Percentiles rank a stretch among this genome's conserved stretches.
phyloP scores from a whole-genome alignment of 2,797 vertebrate species.

The Falco columbarius region DNA sequence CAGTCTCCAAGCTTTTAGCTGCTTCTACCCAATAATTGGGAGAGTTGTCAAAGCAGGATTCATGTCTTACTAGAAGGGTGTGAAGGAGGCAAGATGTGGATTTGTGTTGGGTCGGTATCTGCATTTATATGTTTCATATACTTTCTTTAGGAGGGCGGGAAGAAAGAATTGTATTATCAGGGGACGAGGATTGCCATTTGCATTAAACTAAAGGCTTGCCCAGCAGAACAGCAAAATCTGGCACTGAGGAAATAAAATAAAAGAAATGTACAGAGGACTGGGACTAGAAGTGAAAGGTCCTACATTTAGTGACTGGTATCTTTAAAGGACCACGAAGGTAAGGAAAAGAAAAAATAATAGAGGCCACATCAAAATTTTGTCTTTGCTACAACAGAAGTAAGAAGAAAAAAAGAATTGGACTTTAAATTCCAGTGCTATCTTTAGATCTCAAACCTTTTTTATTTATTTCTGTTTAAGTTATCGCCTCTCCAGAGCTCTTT shows the following conservation, averaged over 20 bases:
- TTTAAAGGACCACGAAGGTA: conserved; percentile 36
- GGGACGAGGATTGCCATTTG: conserved; percentile 49
- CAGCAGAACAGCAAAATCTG: conserved; percentile 58
- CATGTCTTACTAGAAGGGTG: background rate
- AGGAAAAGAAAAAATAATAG: background rate
- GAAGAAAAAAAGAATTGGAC: background rate
- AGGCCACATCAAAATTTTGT: conserved; percentile 4
- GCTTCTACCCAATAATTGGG: conserved; percentile 47
- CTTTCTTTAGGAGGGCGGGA: conserved; percentile 56
- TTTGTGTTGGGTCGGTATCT: conserved; percentile 37
- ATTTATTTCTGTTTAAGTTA: background rate
- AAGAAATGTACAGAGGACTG: conserved; percentile 16
- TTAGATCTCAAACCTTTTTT: background rate
- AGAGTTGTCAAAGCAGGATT: conserved; percentile 18
- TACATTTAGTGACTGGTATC: conserved; percentile 36
- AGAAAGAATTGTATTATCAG: conserved; percentile 40
- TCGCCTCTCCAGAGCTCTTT: background rate
- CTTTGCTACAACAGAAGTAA: background rate
- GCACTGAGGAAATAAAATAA: conserved; percentile 45
- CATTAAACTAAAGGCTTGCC: conserved; percentile 52
- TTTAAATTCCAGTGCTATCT: background rate
- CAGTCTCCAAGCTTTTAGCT: conserved; percentile 28
- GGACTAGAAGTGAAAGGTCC: conserved; percentile 29
- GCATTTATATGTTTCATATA: conserved; percentile 38
- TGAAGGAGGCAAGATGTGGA: conserved; percentile 36